Percentiles rank a stretch among this genome's conserved stretches.
Evolutionary conservation across 1,140 invertebrate species (phyloP).

Genomic region (Stegodyphus mimosarum): DNA sequence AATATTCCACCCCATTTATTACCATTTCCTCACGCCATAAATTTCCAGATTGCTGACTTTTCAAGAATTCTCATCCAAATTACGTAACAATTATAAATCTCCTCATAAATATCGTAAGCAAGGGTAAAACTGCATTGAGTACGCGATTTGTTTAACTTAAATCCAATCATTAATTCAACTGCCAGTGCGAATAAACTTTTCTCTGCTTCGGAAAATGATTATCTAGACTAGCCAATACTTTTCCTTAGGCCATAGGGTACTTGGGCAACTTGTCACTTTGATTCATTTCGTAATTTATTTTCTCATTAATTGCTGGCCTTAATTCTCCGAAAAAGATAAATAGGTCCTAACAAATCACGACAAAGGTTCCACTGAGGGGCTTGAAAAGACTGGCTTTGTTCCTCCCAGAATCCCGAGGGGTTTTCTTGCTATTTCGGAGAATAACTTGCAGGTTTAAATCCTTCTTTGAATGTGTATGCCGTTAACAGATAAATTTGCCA

Average conservation of each 20-base stretch:
- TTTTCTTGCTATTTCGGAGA: not conserved
- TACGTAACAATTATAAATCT: constrained; percentile 57
- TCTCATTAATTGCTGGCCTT: constrained; percentile 59
- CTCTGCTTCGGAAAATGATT: constrained; percentile 58
- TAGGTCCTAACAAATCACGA: constrained; percentile 59
- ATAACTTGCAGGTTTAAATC: no score
- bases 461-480: no score
- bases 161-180: constrained; percentile 52
- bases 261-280: constrained; percentile 56
- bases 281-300: constrained; percentile 60
- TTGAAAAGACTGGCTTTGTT: constrained; percentile 55
- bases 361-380: constrained; percentile 50
- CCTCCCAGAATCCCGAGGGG: constrained; percentile 7
- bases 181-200: constrained; percentile 52
- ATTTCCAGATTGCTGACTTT: constrained; percentile 43
- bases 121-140: constrained; percentile 38
- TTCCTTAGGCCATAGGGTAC: constrained; percentile 50
- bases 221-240: constrained; percentile 42
- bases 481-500: no score
- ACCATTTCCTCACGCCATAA: constrained; percentile 42
- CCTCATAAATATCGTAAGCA: constrained; percentile 38
- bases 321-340: constrained; percentile 61
- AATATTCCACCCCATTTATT: constrained; percentile 14
- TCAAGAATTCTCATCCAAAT: constrained; percentile 55
- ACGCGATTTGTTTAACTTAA: constrained; percentile 59